Base-by-base conservation (phyloP, 2,797 vertebrate genomes). In the Chelmon rostratus region DNA sequence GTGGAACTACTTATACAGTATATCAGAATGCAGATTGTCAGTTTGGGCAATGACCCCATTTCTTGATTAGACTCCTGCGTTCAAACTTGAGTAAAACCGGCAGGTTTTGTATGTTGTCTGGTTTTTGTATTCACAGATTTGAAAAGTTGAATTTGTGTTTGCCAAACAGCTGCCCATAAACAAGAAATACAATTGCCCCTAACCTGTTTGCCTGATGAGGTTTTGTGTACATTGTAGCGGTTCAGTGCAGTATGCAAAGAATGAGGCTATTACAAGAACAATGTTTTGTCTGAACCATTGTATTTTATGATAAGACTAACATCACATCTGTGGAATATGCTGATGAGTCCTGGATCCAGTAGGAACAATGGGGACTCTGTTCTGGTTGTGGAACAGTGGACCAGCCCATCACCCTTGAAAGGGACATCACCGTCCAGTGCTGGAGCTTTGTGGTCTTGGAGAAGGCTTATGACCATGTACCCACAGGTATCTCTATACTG, bases 11-110 rank as follows among this genome's bases (percentile, higher is more conserved):
- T 87, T 82, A 68, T 77, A 79, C 76, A 57, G 40, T 78, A 68
- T 65, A 69, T 79, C 42, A 79, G 58, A 85, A 86, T 83, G 37
- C 44, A 74, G 76, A 79, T 70, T 90, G 80, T 82, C 72, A 70
- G 68, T 76, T 81, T 80, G 33, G 64, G 37, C 35, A 63, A 42
- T 71, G 52, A 70, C 49, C 66, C 71, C 19, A 31, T 82, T 84
- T 81, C 37, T 76, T 70, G 76, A 84, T 79, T 64, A 53, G 33
- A 46, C 67, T 8, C 12, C 59, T 70, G 37, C 61, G 23, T n/a
- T 69, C 50, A 67, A 72, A 63, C 37, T 59, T 54, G 15, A 31
- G 61, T 68, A 16, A 54, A 78, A 83, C 6, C 37, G 73, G 53
- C 8, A 61, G 28, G 13, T 59, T 78, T 64, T 72, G 9, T 33